Base-by-base conservation (phyloP, 2,797 vertebrate genomes). In the Phyllotis vaccarum region DNA sequence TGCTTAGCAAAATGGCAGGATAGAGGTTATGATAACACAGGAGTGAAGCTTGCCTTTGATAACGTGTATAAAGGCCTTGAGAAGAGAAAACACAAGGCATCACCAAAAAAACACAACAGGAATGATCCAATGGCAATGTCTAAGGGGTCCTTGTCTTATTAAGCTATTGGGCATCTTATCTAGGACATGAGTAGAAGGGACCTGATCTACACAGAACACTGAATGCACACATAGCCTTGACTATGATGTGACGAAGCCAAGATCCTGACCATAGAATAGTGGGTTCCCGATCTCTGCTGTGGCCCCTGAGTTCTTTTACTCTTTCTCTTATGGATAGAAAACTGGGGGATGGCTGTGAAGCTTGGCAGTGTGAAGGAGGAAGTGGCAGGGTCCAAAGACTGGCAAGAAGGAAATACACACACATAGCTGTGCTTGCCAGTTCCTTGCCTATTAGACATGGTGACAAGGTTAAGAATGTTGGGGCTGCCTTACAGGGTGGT, bases 1-100 rank as follows among this genome's bases (percentile, higher is more conserved):
- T 56, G 8, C 13, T 37, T 3, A 62, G 40, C 21, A 37, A 66
- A 82, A 74, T 17, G 3, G 9, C 40, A 34, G 11, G 10, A 40
- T 14, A 49, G 72, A 68, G 14, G 3, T 43, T 78, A 22, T 62
- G 14, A 21, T 14, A 43, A 34, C 22, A 46, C 66, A 54, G 66
- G 49, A 22, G 1, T 29, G 92, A 16, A 19, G 19, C 13, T 49
- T 43, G 22, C 19, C 76, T 10, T 68, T 64, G 5, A 27, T 43
- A 54, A 37, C 46, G 81, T 2, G 3, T 64, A 54, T 86, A 68
- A 90, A 88, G 58, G 5, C 10, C 37, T 92, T 89, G 27, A 90
- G 90, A 95, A 92, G 40, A 88, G 46, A 80, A 93, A 94, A 64
- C 52, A 75, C 13, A 21, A 72, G 43, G 21, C 24, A 24, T 52